Base-by-base conservation (phyloP, 1,140 invertebrate genomes). In the Atta texana region DNA sequence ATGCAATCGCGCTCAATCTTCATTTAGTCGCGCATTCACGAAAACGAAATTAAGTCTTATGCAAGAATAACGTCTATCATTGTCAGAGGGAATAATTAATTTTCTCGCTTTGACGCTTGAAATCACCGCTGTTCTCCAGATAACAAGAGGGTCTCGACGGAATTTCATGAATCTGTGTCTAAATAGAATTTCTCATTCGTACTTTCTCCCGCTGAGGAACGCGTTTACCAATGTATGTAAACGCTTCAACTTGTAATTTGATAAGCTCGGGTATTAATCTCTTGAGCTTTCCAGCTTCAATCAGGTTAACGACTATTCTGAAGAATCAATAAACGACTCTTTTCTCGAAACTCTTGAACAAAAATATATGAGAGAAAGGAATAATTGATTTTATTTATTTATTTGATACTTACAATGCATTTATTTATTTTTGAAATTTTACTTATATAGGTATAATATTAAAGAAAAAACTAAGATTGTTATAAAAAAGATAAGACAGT, bases 41-140 rank as follows among this genome's bases (percentile, higher is more conserved):
- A 78, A 78, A 85, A 85, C 59, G 49, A 78, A 85, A 85, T 85
- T 85, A 85, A 85, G 82, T 85, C 51, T 85, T 85, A 55, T 78
- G 74, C 59, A 68, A 85, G 74, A 85, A 85, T 85, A 64, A 85
- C 72, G 82, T 85, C 80, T 84, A 84, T 84, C 75, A 78, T 66
- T 85, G 82, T 85, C 74, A 78, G 82, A 57, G 51, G 24, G 82
- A 78, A 66, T 85, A 85, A 85, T 85, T 85, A 78, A 64, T 76
- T 78, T 64, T 72, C 16, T 4, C 82, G 63, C 59, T 85, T 85
- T 78, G 82, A 85, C 61, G 57, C 49, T 61, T 61, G 69, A 61
- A 75, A 75, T 84, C 69, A 75, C 55, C 80, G 69, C 28, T 75
- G 69, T 84, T 84, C 69, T 74, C 55, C 39, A 75, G 69, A 64